Base-by-base conservation (phyloP, 2,888 invertebrate genomes). In the Cacoxenus indagator region DNA sequence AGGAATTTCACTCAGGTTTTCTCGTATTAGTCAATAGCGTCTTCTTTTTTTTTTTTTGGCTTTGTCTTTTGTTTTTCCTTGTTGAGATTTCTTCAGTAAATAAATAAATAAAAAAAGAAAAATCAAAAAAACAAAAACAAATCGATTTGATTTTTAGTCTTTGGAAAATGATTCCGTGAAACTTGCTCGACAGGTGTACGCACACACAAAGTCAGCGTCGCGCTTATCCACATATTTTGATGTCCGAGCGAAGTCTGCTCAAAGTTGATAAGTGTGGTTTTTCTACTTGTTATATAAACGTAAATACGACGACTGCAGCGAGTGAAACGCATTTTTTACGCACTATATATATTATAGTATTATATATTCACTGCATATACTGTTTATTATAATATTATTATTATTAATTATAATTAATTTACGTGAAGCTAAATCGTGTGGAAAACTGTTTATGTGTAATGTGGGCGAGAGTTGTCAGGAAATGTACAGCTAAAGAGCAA, bases 1-100 rank as follows among this genome's bases (percentile, higher is more conserved):
- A 65, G 65, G 65, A 65, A 65, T 65, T 65, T 65, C 65, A 54
- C 65, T 65, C 65, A 55, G 55, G 65, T 65, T 65, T 65, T 54
- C 24, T 22, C 45, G 24, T 3, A 24, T 37, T 22, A 11, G 22
- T 61, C 24, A 9, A n/a, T n/a, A n/a, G n/a, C n/a, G n/a, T n/a
- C n/a, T n/a, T n/a, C n/a, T 43, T 61, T 61, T 11, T 61, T 37
- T 45, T 8, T 11, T 62, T 65, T 6, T 17, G 45, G 26, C 46
- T 45, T 46, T 45, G 45, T 45, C 46, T 5, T 46, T 64, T 17
- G 31, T 5, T 27, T 4, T 19, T 46, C n/a, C 27, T 55, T 4
- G 55, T 55, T 48, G 14, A 17, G 48, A 6, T 19, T 48, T 48
- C 27, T 27, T 46, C 26, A 31, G 11, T 46, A 9, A 11, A 46